Conservation (phyloP, 23 tunicate species). For the Botrylloides violaceus region DNA sequence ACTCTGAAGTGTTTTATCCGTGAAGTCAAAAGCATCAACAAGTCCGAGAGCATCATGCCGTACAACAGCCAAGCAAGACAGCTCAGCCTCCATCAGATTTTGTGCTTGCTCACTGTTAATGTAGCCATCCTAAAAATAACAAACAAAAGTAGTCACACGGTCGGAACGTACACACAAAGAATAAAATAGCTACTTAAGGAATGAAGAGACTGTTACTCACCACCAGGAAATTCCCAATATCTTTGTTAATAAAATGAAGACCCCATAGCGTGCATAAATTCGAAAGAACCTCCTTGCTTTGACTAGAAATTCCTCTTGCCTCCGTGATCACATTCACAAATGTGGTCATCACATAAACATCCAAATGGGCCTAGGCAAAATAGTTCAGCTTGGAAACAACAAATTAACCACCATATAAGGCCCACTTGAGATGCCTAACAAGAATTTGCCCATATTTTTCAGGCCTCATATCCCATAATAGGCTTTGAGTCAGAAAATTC, state of each 20-base stretch:
- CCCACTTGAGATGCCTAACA: no score
- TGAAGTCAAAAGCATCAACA: constrained; percentile 84
- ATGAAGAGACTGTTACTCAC: no score
- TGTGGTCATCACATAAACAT: neutral
- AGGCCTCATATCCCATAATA: no score
- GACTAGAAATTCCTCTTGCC: neutral
- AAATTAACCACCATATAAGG: no score
- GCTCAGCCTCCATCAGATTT: constrained; percentile 41
- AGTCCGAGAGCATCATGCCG: constrained; percentile 74
- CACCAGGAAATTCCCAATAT: constrained; percentile 55
- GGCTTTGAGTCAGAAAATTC: no score
- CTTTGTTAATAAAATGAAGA: constrained; percentile 36
- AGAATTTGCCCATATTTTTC: no score
- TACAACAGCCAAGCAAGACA: constrained; percentile 25
- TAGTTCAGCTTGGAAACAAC: neutral
- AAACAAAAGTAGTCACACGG: no score
- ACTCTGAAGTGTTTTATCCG: constrained; percentile 55
- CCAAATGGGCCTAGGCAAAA: constrained; percentile 29
- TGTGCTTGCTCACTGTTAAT: neutral
- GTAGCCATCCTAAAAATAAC: constrained; percentile 7
- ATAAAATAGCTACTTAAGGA: no score
- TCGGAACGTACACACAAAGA: no score
- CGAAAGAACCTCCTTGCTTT: constrained; percentile 21
- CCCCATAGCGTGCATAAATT: constrained; percentile 43
- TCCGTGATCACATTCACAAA: neutral